These are phyloP conservation scores for Ariopsis seemanni DNA, from an alignment of 2,113 vertebrate genomes.

Conservation along the genomic window DNA sequence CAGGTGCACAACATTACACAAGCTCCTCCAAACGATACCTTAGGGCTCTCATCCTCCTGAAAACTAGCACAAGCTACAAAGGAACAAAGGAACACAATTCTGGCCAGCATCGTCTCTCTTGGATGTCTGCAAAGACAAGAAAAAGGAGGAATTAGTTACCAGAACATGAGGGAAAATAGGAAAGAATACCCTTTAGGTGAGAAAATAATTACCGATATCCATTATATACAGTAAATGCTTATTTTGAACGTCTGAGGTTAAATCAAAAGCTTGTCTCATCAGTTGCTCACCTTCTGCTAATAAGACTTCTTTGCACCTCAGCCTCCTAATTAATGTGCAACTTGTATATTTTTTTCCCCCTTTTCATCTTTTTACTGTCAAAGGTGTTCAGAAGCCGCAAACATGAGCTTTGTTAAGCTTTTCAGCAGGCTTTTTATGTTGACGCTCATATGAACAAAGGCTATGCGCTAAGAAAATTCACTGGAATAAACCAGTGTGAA, in stretches of 20 bases:
- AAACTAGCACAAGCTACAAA: conserved; percentile 69
- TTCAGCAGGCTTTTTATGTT: neutral
- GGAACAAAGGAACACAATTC: conserved; percentile 77
- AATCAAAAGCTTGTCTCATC: neutral
- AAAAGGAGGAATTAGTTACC: conserved; percentile 15
- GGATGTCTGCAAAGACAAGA: conserved; percentile 58
- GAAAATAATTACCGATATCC: neutral
- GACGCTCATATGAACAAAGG: neutral
- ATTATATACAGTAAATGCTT: neutral
- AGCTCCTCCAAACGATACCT: conserved; percentile 75
- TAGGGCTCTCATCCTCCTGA: conserved; percentile 72
- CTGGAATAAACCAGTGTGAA: neutral
- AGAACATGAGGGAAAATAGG: neutral
- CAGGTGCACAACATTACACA: conserved; percentile 88
- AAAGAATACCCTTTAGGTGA: neutral
- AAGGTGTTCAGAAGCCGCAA: neutral
- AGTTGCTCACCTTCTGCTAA: neutral
- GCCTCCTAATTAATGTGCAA: neutral
- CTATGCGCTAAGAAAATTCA: neutral
- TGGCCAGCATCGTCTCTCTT: conserved; percentile 82
- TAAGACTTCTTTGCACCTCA: neutral
- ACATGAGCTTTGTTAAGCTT: neutral
- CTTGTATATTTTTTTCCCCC: neutral
- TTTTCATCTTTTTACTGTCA: neutral
- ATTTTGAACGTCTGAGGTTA: neutral